Evolutionary conservation across 1,140 invertebrate species (phyloP).

Genomic region (Drosophila malerkotliana): DNA sequence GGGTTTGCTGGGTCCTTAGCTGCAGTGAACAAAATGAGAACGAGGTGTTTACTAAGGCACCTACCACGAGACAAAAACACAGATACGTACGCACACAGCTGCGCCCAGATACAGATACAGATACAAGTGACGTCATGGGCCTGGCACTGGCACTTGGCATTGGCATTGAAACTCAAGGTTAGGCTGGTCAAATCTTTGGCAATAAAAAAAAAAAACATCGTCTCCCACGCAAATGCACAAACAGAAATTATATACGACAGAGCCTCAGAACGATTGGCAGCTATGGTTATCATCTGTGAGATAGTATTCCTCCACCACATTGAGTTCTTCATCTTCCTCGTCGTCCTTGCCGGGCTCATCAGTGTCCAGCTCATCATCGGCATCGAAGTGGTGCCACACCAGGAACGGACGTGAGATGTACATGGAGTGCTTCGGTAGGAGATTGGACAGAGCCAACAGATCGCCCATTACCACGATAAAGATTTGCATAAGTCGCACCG

Average conservation of each 20-base stretch:
- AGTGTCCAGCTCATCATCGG: neutral
- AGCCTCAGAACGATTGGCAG: neutral
- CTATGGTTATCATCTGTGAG: neutral
- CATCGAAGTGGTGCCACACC: constrained; percentile 18
- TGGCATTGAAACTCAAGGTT: constrained; percentile 70
- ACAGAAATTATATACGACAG: constrained; percentile 13
- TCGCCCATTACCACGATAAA: constrained; percentile 39
- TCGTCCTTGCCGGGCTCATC: neutral
- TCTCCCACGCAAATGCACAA: constrained; percentile 45
- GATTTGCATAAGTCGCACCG: constrained; percentile 35
- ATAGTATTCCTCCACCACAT: neutral
- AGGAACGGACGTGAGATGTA: constrained; percentile 50
- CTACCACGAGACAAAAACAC: constrained; percentile 42
- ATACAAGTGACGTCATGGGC: constrained; percentile 62
- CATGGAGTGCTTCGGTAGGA: constrained; percentile 45
- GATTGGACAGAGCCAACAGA: constrained; percentile 39
- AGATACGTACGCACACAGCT: neutral
- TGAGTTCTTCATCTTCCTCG: neutral
- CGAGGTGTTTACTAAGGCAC: constrained; percentile 68
- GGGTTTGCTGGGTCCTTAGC: constrained; percentile 7
- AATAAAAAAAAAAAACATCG: constrained; percentile 26
- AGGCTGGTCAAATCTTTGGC: constrained; percentile 29
- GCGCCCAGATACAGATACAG: constrained; percentile 24
- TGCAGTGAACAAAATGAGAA: constrained; percentile 36
- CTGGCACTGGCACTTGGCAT: constrained; percentile 61